These are phyloP conservation scores for Malacoraja senta DNA, from an alignment of 2,797 vertebrate genomes.

Conservation along the genomic window DNA sequence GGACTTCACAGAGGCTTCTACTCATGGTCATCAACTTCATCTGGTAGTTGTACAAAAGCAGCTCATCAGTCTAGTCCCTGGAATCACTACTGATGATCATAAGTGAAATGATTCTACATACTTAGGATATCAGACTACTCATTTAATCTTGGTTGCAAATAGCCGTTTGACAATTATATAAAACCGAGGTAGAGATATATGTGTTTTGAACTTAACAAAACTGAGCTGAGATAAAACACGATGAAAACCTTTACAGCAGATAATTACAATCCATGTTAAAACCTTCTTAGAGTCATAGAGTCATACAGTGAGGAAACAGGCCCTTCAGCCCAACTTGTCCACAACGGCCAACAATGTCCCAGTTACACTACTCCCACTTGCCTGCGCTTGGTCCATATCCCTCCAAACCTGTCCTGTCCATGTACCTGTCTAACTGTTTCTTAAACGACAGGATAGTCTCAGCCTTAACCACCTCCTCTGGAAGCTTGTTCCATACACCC, in stretches of 20 bases:
- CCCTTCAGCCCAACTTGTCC: no score
- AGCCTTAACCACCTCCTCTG: no score
- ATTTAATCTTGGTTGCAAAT: not conserved
- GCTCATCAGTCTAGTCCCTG: not conserved
- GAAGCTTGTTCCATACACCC: no score
- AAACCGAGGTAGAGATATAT: not conserved
- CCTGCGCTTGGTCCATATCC: no score
- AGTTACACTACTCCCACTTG: no score
- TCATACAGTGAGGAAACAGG: no score
- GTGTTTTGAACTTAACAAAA: not conserved
- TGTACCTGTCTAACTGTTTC: no score
- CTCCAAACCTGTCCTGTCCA: no score
- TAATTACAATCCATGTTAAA: not conserved
- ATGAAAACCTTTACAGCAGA: not conserved
- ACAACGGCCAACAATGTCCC: no score
- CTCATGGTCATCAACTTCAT: not conserved
- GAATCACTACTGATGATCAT: not conserved
- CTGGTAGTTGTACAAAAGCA: not conserved
- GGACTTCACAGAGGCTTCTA: not conserved
- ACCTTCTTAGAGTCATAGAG: not conserved
- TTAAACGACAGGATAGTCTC: no score
- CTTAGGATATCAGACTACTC: not conserved
- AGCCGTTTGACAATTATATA: not conserved
- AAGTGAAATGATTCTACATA: slow-evolving; percentile 10
- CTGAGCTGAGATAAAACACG: not conserved